Conservation (phyloP, 2,888 invertebrate genomes). For the Anaspis maculata region DNA sequence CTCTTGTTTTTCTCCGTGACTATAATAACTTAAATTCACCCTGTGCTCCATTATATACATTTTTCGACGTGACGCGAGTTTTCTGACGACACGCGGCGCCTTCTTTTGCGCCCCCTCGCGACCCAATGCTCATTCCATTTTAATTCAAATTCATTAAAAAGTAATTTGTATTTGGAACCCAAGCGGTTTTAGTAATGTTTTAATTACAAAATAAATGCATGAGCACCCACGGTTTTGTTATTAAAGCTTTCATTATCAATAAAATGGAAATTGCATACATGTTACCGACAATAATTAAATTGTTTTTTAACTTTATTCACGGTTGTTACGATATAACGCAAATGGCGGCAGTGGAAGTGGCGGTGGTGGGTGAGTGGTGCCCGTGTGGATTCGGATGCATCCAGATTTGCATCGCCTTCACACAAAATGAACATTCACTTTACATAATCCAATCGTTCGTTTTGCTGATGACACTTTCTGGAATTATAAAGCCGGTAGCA, state of each 20-base stretch:
- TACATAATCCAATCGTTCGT: background rate
- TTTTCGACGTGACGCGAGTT: slow-evolving; percentile 2
- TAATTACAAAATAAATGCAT: slow-evolving; percentile 12
- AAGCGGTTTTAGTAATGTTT: slow-evolving; percentile 10
- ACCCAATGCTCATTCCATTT: too few relatives aligned
- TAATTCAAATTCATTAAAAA: too few relatives aligned
- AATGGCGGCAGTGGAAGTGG: too few relatives aligned
- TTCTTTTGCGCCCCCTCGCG: too few relatives aligned
- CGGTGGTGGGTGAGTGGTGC: too few relatives aligned
- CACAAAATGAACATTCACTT: background rate
- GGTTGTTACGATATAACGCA: slow-evolving; percentile 3
- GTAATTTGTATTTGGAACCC: slow-evolving; percentile 9
- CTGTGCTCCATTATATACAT: slow-evolving; percentile 2
- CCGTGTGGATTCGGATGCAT: background rate
- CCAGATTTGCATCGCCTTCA: background rate
- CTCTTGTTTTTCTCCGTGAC: slow-evolving; percentile 14
- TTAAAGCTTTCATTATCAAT: slow-evolving; percentile 13
- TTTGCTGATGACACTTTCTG: too few relatives aligned
- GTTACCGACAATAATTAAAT: slow-evolving; percentile 9
- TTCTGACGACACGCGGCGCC: too few relatives aligned
- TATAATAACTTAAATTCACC: slow-evolving; percentile 10
- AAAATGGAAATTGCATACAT: slow-evolving; percentile 12
- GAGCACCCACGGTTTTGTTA: slow-evolving; percentile 10
- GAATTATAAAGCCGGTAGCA: too few relatives aligned
- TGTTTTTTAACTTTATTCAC: slow-evolving; percentile 8